Conservation (phyloP, 1,140 invertebrate genomes). For the Eueides isabella region DNA sequence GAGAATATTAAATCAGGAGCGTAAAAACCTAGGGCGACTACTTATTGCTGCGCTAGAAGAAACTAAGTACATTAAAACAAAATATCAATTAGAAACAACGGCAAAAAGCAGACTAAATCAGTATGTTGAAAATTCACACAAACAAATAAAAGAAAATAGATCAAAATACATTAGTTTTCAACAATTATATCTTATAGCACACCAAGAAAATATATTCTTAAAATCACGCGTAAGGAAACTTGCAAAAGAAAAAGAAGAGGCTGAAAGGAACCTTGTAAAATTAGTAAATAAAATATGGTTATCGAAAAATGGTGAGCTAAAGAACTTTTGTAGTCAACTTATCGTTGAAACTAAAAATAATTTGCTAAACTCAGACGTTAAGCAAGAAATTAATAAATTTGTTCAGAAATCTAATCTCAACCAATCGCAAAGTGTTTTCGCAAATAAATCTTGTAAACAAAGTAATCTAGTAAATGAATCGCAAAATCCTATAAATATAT, state of each 20-base stretch:
- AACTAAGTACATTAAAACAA: conserved; percentile 64
- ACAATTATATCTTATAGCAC: conserved; percentile 61
- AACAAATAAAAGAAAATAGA: conserved; percentile 60
- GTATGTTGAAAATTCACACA: conserved; percentile 58
- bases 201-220: conserved; percentile 68
- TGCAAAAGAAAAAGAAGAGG: conserved; percentile 56
- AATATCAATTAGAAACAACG: conserved; percentile 56
- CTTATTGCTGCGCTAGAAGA: conserved; percentile 58
- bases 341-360: conserved; percentile 62
- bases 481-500: neutral
- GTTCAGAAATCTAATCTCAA: conserved; percentile 41
- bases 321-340: conserved; percentile 61
- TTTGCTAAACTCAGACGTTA: conserved; percentile 60
- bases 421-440: neutral
- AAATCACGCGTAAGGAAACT: conserved; percentile 60
- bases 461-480: neutral
- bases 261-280: conserved; percentile 58
- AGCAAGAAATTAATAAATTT: conserved; percentile 60
- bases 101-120: conserved; percentile 57
- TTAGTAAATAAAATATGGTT: conserved; percentile 63
- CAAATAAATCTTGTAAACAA: neutral
- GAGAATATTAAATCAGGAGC: conserved; percentile 58
- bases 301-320: conserved; percentile 62
- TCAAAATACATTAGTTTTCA: conserved; percentile 61
- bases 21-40: conserved; percentile 57